Evolutionary conservation across 2,797 vertebrate species (phyloP).

Genomic region (Pangasius larnaudii): DNA sequence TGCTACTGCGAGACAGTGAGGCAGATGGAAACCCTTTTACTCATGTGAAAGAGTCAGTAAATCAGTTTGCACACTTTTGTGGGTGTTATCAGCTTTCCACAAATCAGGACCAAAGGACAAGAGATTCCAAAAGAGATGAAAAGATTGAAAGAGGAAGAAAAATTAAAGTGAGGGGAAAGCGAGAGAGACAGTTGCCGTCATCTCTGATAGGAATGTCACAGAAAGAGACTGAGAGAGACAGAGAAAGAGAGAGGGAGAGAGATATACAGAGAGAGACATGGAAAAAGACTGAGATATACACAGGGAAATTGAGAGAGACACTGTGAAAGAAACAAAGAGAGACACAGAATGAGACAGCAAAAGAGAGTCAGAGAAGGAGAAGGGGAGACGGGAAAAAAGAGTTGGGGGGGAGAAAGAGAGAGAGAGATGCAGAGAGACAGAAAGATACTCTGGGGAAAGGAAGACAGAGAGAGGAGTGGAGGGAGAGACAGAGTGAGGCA

Average conservation of each 20-base stretch:
- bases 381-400: neutral
- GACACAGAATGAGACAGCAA: neutral
- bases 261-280: no score
- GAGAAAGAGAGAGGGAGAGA: neutral
- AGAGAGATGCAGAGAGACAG: neutral
- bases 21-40: neutral
- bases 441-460: neutral
- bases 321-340: neutral
- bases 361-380: neutral
- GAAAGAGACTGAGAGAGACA: neutral
- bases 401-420: neutral
- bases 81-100: neutral
- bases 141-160: neutral
- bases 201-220: neutral
- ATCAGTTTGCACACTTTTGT: neutral
- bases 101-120: neutral
- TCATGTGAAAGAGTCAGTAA: neutral
- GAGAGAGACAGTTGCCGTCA: neutral
- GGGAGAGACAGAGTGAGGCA: neutral
- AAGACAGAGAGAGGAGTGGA: neutral
- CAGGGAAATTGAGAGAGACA: neutral
- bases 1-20: neutral
- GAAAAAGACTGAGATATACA: neutral
- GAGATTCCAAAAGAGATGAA: neutral
- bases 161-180: neutral